phyloP scores from a whole-genome alignment of 2,113 vertebrate species.

The human region GRCh38 chr13:71732501-71733000 shows the following conservation, averaged over 20 bases:
- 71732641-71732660: neutral
- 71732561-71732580: too few species aligned
- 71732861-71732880: neutral
- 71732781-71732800: neutral
- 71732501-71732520: too few species aligned
- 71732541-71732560: too few species aligned
- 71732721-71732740: neutral
- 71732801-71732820: neutral
- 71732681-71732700: neutral
- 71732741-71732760: neutral
- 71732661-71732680: constrained; percentile 42
- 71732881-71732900: neutral
- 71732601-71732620: neutral
- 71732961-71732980: neutral
- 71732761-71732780: neutral
- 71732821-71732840: neutral
- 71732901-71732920: neutral
- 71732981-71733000: neutral
- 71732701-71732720: neutral
- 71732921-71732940: neutral
- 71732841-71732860: neutral
- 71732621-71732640: neutral
- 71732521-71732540: too few species aligned
- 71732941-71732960: neutral
- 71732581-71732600: neutral